Evolutionary conservation across 2,797 vertebrate genomes (phyloP).

Genomic region (Falco rusticolus): DNA sequence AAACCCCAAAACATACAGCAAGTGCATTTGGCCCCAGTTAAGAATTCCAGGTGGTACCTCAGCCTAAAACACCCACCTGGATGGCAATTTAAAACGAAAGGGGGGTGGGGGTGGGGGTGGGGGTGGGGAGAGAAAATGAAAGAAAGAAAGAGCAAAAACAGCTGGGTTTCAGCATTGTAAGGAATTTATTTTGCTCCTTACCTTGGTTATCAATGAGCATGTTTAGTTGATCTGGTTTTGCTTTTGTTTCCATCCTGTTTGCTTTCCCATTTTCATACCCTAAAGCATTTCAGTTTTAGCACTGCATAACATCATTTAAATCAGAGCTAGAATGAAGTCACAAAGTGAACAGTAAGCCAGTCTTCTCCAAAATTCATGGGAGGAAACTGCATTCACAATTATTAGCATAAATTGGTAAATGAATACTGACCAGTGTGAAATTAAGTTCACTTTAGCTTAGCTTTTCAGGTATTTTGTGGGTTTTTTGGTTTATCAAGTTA

Average conservation of each 20-base stretch:
- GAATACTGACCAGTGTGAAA: not conserved
- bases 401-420: not conserved
- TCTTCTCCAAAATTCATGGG: not conserved
- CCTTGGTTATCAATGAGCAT: not conserved
- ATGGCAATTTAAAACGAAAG: not conserved
- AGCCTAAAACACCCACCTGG: not conserved
- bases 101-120: accelerated
- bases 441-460: not conserved
- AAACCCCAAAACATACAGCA: not conserved
- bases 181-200: not conserved
- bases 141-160: not conserved
- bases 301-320: not conserved
- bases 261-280: conserved; percentile 22
- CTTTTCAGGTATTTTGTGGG: accelerated
- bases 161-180: not conserved
- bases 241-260: not conserved
- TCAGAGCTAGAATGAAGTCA: conserved; percentile 2
- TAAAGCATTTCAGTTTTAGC: not conserved
- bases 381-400: not conserved
- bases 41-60: not conserved
- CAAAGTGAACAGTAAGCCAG: not conserved
- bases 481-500: not conserved
- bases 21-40: not conserved
- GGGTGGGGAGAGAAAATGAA: accelerated
- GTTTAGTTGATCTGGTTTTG: not conserved